Conservation (phyloP, 2,113 vertebrate genomes). For the Spea multiplicata region DNA sequence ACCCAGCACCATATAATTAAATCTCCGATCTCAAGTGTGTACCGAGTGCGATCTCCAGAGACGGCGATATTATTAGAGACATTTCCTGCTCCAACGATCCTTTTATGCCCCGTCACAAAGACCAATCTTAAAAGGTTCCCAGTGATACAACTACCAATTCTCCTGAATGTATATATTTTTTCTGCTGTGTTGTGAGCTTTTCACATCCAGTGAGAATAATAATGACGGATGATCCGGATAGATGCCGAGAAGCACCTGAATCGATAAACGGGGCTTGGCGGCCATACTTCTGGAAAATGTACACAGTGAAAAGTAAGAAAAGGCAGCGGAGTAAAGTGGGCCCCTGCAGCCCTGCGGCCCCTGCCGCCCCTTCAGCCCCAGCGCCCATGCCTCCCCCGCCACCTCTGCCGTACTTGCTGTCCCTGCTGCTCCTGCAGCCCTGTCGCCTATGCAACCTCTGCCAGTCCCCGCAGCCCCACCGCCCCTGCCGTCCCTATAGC, state of each 20-base stretch:
- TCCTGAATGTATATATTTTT: not conserved
- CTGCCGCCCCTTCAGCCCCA: too few relatives aligned
- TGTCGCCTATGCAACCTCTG: too few relatives aligned
- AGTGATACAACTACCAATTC: constrained; percentile 2
- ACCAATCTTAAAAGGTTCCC: constrained; percentile 14
- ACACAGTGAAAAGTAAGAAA: not conserved
- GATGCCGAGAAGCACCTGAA: not conserved
- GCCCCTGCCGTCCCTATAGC: too few relatives aligned
- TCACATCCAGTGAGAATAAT: constrained; percentile 6
- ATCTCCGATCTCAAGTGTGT: constrained; percentile 17
- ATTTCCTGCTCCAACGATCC: constrained; percentile 10
- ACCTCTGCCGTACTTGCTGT: too few relatives aligned
- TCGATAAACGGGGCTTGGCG: not conserved
- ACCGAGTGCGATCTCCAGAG: not conserved
- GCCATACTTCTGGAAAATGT: not conserved
- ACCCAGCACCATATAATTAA: constrained; percentile 8
- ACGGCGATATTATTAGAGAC: not conserved
- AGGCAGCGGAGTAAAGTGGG: too few relatives aligned
- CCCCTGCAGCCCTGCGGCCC: too few relatives aligned
- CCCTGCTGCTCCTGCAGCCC: too few relatives aligned
- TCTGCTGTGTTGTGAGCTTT: constrained; percentile 11
- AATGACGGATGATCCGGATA: not conserved
- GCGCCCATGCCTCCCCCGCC: too few relatives aligned
- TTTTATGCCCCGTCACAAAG: constrained; percentile 29
- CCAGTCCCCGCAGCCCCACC: too few relatives aligned